A percentile compares a stretch with the other conserved stretches of the same genome.
Conservation (phyloP, 1,140 invertebrate genomes). For the Galendromus occidentalis region DNA sequence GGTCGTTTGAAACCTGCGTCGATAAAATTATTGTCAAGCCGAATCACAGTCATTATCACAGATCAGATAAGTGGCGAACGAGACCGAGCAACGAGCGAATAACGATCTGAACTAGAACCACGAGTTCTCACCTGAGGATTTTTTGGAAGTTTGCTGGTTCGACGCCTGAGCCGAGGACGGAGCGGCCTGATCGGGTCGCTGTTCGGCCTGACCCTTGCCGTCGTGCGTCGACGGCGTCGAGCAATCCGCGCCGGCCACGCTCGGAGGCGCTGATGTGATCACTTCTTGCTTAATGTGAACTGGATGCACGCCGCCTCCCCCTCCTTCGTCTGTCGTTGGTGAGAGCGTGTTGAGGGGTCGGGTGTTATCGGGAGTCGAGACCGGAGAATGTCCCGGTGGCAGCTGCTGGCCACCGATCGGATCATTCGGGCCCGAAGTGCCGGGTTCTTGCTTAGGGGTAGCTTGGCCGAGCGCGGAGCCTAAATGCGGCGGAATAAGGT, state of each 20-base stretch:
- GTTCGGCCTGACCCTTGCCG: too few relatives aligned
- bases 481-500: too few relatives aligned
- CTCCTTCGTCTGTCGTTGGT: background rate
- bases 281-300: constrained; percentile 1
- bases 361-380: background rate
- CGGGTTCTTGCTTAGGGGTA: background rate
- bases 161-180: too few relatives aligned
- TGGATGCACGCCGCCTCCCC: background rate
- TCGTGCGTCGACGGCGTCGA: background rate
- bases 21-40: too few relatives aligned
- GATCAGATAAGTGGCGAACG: too few relatives aligned
- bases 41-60: too few relatives aligned
- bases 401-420: background rate
- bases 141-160: too few relatives aligned
- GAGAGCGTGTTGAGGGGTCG: background rate
- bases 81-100: too few relatives aligned
- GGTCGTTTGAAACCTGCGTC: background rate
- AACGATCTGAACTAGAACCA: too few relatives aligned
- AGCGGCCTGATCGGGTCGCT: too few relatives aligned
- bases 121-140: too few relatives aligned
- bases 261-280: background rate
- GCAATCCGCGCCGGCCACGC: background rate
- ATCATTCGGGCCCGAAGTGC: background rate
- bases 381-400: background rate
- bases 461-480: background rate